Percentiles rank a stretch among this genome's conserved stretches.
These are phyloP conservation scores for Neotoxoptera formosana DNA, from an alignment of 1,140 invertebrate species.

Conservation along the genomic window DNA sequence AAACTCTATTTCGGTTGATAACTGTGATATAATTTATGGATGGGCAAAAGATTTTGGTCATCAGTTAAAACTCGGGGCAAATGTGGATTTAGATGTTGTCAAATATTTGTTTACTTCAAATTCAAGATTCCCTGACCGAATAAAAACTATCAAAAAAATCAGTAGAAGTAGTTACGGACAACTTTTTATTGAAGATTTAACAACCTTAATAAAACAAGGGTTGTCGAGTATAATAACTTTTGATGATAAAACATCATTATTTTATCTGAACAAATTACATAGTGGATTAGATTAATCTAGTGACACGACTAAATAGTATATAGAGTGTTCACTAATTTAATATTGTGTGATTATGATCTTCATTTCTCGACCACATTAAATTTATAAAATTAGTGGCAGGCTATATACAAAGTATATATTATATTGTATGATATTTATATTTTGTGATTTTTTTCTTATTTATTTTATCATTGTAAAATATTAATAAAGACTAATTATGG, in stretches of 20 bases:
- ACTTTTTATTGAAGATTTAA: conserved; percentile 64
- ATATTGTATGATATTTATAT: conserved; percentile 25
- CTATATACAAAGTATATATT: background rate
- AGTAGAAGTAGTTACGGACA: conserved; percentile 61
- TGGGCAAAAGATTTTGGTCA: conserved; percentile 64
- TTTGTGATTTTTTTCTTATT: conserved; percentile 12
- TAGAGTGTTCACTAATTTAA: background rate
- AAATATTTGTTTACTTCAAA: conserved; percentile 64
- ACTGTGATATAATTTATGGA: conserved; percentile 64
- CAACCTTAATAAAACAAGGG: conserved; percentile 60
- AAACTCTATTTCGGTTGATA: conserved; percentile 63
- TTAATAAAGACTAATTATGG: conserved; percentile 18
- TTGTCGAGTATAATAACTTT: background rate
- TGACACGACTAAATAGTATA: background rate
- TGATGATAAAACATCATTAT: conserved; percentile 28
- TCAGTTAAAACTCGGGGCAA: conserved; percentile 47
- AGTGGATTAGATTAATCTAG: background rate
- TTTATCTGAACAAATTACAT: conserved; percentile 12
- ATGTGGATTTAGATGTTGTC: conserved; percentile 63
- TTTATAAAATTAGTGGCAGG: background rate
- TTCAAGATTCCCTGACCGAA: conserved; percentile 62
- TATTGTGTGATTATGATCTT: background rate
- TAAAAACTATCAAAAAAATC: conserved; percentile 64
- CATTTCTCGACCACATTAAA: background rate
- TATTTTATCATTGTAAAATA: background rate